These are phyloP conservation scores for Gymnorhina tibicen DNA, from an alignment of 2,113 vertebrate species.

Conservation along the genomic window DNA sequence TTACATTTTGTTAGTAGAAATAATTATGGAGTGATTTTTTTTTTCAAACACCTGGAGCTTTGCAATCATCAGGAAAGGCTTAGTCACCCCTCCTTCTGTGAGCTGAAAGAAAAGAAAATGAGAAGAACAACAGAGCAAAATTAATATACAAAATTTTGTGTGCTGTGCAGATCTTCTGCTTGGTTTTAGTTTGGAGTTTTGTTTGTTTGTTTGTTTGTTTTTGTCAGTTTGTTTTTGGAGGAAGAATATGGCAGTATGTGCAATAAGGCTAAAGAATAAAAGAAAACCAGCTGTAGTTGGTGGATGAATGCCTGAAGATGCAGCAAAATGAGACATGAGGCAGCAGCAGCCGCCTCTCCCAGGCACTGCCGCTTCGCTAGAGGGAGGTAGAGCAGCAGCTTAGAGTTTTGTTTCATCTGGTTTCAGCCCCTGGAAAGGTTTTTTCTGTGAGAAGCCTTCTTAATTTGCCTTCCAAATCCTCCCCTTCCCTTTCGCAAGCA, in stretches of 20 bases:
- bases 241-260: background rate
- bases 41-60: background rate
- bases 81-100: background rate
- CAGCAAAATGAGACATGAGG: background rate
- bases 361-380: background rate
- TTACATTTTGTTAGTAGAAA: background rate
- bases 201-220: background rate
- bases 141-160: fast-evolving
- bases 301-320: background rate
- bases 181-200: background rate
- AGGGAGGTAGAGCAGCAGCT: conserved; percentile 25
- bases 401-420: background rate
- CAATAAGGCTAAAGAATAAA: background rate
- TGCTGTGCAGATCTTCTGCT: background rate
- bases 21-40: background rate
- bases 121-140: background rate
- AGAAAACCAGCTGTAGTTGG: background rate
- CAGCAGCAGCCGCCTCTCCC: background rate
- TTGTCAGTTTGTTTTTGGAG: background rate
- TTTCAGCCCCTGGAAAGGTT: background rate
- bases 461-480: background rate
- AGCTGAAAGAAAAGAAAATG: background rate
- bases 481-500: background rate
- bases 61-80: background rate
- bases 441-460: background rate